Evolutionary conservation across 2,797 vertebrate genomes (phyloP).

Genomic region (Scolopax rusticola): DNA sequence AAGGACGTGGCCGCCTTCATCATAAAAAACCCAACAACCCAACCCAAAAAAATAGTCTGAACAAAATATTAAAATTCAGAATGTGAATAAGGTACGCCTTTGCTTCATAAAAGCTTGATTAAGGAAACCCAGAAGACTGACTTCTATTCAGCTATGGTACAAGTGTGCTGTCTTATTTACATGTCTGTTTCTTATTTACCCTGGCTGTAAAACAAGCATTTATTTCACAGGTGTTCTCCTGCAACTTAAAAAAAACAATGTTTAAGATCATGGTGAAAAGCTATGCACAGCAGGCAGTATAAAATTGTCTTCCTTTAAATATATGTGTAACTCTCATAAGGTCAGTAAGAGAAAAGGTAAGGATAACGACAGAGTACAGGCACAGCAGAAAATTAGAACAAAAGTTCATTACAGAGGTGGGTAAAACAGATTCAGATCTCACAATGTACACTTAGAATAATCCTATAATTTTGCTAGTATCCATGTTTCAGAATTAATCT

Average conservation of each 20-base stretch:
- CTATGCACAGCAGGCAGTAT: rapidly evolving
- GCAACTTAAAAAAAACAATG: neutral
- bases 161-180: neutral
- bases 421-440: neutral
- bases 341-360: neutral
- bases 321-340: rapidly evolving
- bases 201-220: neutral
- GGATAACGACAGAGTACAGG: neutral
- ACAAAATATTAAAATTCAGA: neutral
- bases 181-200: neutral
- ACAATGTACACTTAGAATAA: neutral
- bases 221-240: neutral
- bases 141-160: neutral
- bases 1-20: neutral
- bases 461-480: neutral
- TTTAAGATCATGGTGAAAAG: neutral
- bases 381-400: neutral
- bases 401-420: neutral
- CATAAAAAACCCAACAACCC: neutral
- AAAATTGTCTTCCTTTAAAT: neutral
- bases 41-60: neutral
- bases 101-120: neutral
- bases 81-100: neutral
- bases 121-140: neutral
- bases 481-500: neutral